Evolutionary conservation across 2,797 vertebrate genomes (phyloP).

Genomic region (Falco berigora): DNA sequence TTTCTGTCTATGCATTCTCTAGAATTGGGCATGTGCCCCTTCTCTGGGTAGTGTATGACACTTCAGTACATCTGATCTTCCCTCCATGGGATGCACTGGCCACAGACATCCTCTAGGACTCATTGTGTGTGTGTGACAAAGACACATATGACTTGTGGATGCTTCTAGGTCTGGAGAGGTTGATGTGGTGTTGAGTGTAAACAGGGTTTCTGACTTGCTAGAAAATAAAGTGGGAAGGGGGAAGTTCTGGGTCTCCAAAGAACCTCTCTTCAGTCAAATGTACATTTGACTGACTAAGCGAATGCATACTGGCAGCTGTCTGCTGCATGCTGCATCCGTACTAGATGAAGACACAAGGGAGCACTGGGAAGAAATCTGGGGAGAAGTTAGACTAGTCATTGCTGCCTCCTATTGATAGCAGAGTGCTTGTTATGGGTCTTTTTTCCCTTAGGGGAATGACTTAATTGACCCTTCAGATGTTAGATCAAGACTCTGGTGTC

Average conservation of each 20-base stretch:
- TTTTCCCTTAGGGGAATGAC: conserved; percentile 13
- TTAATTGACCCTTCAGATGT: conserved; percentile 32
- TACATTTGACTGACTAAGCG: neutral
- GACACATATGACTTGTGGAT: neutral
- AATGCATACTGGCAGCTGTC: neutral
- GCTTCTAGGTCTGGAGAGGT: neutral
- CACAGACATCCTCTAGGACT: neutral
- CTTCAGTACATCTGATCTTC: neutral
- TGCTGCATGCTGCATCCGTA: neutral
- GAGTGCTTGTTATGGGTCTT: neutral
- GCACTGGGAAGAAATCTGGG: neutral
- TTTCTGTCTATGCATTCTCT: neutral
- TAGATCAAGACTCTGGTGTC: neutral
- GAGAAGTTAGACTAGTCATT: neutral
- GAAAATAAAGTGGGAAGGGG: neutral
- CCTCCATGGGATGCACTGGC: neutral
- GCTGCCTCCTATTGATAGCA: neutral
- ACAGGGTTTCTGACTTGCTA: neutral
- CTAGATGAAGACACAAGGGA: neutral
- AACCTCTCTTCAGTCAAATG: neutral
- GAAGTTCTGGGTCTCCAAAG: neutral
- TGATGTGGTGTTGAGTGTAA: neutral
- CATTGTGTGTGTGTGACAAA: no score
- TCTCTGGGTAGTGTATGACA: neutral
- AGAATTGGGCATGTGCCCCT: neutral